Base-by-base conservation (phyloP, 2,888 invertebrate genomes). In the Eristalinus sepulchralis region DNA sequence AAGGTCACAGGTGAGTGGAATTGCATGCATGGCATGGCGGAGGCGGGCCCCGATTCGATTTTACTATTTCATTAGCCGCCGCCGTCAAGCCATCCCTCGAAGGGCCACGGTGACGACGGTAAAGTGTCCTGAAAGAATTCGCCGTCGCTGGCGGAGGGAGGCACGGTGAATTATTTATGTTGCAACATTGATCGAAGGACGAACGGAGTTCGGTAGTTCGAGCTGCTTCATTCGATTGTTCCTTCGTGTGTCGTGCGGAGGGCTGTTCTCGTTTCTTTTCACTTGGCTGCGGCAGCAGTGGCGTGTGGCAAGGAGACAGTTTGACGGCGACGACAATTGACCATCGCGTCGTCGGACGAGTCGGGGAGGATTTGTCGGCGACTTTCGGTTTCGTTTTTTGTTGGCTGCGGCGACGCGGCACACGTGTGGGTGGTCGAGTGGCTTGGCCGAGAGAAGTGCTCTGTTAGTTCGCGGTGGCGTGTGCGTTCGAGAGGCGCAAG, bases 11-110 rank as follows among this genome's bases (percentile, higher is more conserved):
- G 95, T 94, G 88, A 90, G 73, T 77, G 68, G 59, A 79, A 66
- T 72, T 89, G 79, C 91, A 94, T 96, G 90, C 94, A 96, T 66
- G 47, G 92, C 96, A 96, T 94, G 96, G 31, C 57, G 57, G 22
- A 13, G 53, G 57, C 24, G 71, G 83, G 88, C 70, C 87, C 88
- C 89, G 88, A 89, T 91, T 89, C 89, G 89, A 89, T 89, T 90
- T 88, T 89, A 90, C 89, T 90, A 89, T 89, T 88, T 88, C 77
- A 71, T 83, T 81, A 88, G 53, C 73, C 17, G 6, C 1, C 39
- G 13, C 17, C 5, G n/a, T 47, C n/a, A n/a, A n/a, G 11, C 13
- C 39, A 13, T 39, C 3, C 39, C 39, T 11, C 5, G 39, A 17
- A n/a, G 39, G 17, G 17, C 17, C 8, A 8, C 6, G 17, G 0